Evolutionary conservation across 2,797 vertebrate species (phyloP).

Genomic region (Gorsachius magnificus): DNA sequence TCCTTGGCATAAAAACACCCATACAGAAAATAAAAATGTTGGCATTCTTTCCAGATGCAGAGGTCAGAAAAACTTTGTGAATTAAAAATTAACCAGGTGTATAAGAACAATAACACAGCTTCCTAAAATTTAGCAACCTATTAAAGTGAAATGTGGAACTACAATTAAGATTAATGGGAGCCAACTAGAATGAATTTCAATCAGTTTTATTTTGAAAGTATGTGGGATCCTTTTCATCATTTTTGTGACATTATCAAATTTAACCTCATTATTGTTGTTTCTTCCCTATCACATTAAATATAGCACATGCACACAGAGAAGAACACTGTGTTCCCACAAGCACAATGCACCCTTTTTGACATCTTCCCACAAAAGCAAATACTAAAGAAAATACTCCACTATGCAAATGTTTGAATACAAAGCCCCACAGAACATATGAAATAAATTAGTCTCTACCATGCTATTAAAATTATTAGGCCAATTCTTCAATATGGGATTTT

Average conservation of each 20-base stretch:
- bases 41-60: slow-evolving; percentile 31
- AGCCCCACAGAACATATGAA: background rate
- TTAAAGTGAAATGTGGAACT: slow-evolving; percentile 34
- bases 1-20: background rate
- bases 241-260: slow-evolving; percentile 14
- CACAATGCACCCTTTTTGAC: background rate
- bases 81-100: slow-evolving; percentile 33
- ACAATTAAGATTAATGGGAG: slow-evolving; percentile 50
- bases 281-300: slow-evolving; percentile 16
- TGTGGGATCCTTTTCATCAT: slow-evolving; percentile 31
- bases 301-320: slow-evolving; percentile 16
- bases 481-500: background rate
- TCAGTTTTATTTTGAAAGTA: slow-evolving; percentile 49
- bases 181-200: slow-evolving; percentile 41
- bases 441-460: background rate
- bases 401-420: background rate
- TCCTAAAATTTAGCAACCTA: slow-evolving; percentile 28
- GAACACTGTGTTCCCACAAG: slow-evolving; percentile 5
- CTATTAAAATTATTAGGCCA: background rate
- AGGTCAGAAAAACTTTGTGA: slow-evolving; percentile 34
- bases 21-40: slow-evolving; percentile 10
- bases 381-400: background rate
- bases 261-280: slow-evolving; percentile 46
- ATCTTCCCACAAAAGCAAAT: background rate
- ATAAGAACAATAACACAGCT: slow-evolving; percentile 16